These are phyloP conservation scores for Ptilonorhynchus violaceus DNA, from an alignment of 2,113 vertebrate species.

Conservation along the genomic window DNA sequence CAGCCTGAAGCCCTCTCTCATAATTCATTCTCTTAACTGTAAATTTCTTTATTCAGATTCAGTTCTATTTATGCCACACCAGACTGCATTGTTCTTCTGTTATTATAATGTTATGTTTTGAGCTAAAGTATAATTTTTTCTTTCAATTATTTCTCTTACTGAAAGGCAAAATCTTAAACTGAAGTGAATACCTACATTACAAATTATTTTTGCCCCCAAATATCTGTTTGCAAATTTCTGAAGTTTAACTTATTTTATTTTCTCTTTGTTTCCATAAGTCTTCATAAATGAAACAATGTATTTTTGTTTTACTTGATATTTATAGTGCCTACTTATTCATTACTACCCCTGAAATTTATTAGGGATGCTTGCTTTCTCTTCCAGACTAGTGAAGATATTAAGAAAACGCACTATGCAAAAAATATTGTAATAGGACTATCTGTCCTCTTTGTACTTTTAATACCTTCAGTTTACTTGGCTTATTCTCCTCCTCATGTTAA, in stretches of 20 bases:
- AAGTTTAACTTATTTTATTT: slow-evolving; percentile 2
- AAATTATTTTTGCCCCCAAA: slow-evolving; percentile 24
- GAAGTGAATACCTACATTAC: background rate
- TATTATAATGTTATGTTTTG: slow-evolving; percentile 12
- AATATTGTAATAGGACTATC: background rate
- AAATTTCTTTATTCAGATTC: slow-evolving; percentile 60
- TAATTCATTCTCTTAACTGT: slow-evolving; percentile 62
- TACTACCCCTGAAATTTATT: background rate
- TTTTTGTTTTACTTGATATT: background rate
- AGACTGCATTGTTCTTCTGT: background rate
- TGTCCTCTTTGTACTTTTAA: background rate
- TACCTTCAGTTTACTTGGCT: background rate
- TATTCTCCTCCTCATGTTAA: background rate
- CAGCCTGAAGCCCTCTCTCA: slow-evolving; percentile 49
- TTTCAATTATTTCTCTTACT: slow-evolving; percentile 29
- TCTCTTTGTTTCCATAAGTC: background rate
- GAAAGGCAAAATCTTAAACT: slow-evolving; percentile 10
- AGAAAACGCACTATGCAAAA: background rate
- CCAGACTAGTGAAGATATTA: background rate
- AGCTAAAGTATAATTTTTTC: slow-evolving; percentile 5
- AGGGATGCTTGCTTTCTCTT: background rate
- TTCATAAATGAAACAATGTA: background rate
- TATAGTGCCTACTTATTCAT: background rate
- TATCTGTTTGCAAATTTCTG: background rate
- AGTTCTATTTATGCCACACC: slow-evolving; percentile 39